A percentile compares a stretch with the other conserved stretches of the same genome.
phyloP scores from a whole-genome alignment of 1,140 invertebrate genomes.

The Gryon sp. region DNA sequence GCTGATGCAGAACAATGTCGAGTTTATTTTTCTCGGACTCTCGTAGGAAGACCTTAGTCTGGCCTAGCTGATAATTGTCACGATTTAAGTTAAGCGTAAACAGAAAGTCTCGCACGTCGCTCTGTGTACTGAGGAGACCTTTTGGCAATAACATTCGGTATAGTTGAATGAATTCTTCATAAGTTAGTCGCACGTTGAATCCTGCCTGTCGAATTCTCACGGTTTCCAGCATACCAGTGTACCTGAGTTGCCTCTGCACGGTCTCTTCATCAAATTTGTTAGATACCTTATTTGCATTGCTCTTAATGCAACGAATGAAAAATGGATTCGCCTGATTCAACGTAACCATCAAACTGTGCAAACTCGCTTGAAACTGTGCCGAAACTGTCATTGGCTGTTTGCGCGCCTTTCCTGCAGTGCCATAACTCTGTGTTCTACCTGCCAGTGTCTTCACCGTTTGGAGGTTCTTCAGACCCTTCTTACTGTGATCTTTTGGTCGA shows the following conservation, averaged over 20 bases:
- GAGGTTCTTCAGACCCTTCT: conserved; percentile 91
- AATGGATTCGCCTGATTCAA: conserved; percentile 97
- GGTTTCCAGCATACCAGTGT: conserved; percentile 98
- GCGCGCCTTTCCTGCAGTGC: conserved; percentile 83
- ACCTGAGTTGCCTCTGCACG: conserved; percentile 90
- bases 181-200: conserved; percentile 95
- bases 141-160: conserved; percentile 95
- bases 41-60: conserved; percentile 94
- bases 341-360: conserved; percentile 95
- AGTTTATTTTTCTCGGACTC: conserved; percentile 96
- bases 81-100: conserved; percentile 88
- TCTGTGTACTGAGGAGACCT: conserved; percentile 88
- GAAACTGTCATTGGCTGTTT: conserved; percentile 95
- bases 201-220: conserved; percentile 96
- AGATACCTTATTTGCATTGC: conserved; percentile 93
- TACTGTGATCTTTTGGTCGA: conserved; percentile 87
- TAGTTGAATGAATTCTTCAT: conserved; percentile 96
- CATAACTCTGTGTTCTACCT: conserved; percentile 83
- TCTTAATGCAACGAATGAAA: conserved; percentile 98
- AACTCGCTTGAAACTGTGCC: conserved; percentile 95
- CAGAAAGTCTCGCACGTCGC: conserved; percentile 90
- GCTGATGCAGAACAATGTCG: conserved; percentile 94
- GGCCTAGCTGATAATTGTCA: conserved; percentile 94
- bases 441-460: conserved; percentile 94
- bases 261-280: conserved; percentile 96